phyloP scores from a whole-genome alignment of 2,888 invertebrate species.

The Hymenopus coronatus region DNA sequence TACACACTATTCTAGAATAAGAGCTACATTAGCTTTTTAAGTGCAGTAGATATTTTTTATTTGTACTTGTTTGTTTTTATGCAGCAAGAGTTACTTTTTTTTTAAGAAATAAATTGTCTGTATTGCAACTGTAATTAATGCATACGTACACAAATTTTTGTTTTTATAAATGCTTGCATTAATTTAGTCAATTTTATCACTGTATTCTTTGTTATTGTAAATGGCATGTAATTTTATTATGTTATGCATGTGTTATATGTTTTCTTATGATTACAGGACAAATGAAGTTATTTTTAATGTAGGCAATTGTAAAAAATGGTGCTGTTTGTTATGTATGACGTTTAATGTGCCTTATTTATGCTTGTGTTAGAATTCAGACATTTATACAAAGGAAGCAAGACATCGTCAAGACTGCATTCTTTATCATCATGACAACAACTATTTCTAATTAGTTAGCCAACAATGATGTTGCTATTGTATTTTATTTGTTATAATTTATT shows the following conservation, averaged over 20 bases:
- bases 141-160: neutral
- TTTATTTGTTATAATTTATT: neutral
- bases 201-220: neutral
- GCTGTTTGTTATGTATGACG: neutral
- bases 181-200: neutral
- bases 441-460: neutral
- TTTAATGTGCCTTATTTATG: neutral
- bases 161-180: neutral
- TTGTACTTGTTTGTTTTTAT: neutral
- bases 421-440: neutral
- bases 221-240: neutral
- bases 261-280: neutral
- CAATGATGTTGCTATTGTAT: neutral
- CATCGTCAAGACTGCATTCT: neutral
- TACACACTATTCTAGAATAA: neutral
- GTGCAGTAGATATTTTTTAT: neutral
- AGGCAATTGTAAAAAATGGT: neutral
- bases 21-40: neutral
- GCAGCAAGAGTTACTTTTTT: neutral
- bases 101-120: neutral
- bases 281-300: neutral
- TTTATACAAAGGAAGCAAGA: neutral
- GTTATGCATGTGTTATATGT: neutral
- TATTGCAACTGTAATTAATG: neutral
- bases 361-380: neutral